phyloP scores from a whole-genome alignment of 2,797 vertebrate genomes.

The Onychomys leucogaster region DNA sequence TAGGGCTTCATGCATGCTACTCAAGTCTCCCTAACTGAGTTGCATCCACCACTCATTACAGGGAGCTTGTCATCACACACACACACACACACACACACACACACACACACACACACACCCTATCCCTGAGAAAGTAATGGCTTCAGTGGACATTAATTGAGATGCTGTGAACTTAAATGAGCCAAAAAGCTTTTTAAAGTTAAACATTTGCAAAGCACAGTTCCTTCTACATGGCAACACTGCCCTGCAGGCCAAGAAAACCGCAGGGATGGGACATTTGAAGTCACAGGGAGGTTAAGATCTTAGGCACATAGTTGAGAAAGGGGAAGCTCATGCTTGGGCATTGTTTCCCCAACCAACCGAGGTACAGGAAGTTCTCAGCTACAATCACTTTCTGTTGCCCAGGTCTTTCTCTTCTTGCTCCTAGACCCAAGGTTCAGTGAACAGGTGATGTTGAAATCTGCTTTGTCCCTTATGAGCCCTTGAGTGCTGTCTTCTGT shows the following conservation, averaged over 20 bases:
- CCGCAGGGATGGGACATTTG: background rate
- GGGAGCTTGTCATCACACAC: background rate
- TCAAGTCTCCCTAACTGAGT: background rate
- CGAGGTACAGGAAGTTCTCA: background rate
- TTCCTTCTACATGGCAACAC: background rate
- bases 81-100: background rate
- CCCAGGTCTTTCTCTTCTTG: background rate
- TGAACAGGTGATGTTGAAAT: fast-evolving
- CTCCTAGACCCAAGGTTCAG: background rate
- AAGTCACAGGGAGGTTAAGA: background rate
- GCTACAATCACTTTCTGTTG: too few species aligned
- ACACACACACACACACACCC: background rate
- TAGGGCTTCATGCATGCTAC: too few species aligned
- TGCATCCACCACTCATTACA: background rate
- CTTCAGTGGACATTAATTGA: background rate
- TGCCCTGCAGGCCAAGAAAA: background rate
- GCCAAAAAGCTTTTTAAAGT: background rate
- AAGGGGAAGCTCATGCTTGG: background rate
- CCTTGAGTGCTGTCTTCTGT: background rate
- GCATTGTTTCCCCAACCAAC: background rate
- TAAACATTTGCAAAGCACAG: background rate
- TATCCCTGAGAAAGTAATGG: background rate
- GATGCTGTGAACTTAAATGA: background rate
- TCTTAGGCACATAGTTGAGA: background rate
- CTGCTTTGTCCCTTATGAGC: background rate